phyloP scores from a whole-genome alignment of 2,113 vertebrate species.

The Plecotus auritus region DNA sequence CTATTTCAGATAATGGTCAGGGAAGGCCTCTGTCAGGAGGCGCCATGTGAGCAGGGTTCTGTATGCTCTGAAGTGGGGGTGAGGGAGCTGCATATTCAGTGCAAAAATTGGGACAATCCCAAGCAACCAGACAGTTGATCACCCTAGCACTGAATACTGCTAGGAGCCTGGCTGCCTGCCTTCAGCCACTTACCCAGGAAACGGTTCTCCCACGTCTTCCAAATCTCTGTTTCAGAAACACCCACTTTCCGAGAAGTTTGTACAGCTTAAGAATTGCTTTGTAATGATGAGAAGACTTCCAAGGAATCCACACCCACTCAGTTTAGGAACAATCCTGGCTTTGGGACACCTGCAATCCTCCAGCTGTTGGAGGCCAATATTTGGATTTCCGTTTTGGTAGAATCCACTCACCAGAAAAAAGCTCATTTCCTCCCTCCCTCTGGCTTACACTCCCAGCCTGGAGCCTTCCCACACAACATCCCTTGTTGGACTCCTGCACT shows the following conservation, averaged over 20 bases:
- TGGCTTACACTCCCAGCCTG: conserved; percentile 1
- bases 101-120: neutral
- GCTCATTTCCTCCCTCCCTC: conserved; percentile 35
- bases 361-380: neutral
- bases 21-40: neutral
- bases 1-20: neutral
- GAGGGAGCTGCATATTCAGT: neutral
- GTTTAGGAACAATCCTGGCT: neutral
- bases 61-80: neutral
- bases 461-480: neutral
- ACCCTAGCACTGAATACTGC: neutral
- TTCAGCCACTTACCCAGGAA: neutral
- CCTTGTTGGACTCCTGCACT: neutral
- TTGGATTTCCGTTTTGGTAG: conserved; percentile 30
- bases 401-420: conserved; percentile 37
- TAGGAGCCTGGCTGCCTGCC: neutral
- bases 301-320: neutral
- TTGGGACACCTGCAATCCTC: neutral
- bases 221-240: conserved; percentile 25
- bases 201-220: neutral
- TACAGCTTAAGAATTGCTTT: neutral
- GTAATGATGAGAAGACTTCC: conserved; percentile 14
- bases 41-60: neutral
- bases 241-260: neutral
- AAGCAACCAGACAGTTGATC: neutral